Base-by-base conservation (phyloP, 2,113 vertebrate genomes). In the Xyliphius kryptos region DNA sequence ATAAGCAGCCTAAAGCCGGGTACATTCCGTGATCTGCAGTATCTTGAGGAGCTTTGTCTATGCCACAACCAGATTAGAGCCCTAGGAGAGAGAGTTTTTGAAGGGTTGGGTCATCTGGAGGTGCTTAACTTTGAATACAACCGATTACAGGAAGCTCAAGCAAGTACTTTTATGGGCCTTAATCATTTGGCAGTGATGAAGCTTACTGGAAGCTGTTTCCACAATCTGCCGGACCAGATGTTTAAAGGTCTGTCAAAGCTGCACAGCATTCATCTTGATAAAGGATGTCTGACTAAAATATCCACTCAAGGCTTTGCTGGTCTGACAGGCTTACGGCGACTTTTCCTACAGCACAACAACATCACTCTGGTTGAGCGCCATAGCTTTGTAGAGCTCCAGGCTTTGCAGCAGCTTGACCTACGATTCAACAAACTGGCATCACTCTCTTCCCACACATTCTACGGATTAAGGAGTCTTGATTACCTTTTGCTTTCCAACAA, bases 211-310 rank as follows among this genome's bases (percentile, higher is more conserved):
- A 98, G 95, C 75, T 95, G 92, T 69, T 85, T 97, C 65, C 86
- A 71, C 9, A 79, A 46, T 47, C 82, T 97, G 5, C 89, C 93
- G 0, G 90, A 92, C 59, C 86, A 85, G 0, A 79, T 85, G n/a
- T 98, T 98, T 77, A 89, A 79, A 67, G 91, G 92, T 6, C 84
- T 94, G 15, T 70, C 82, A 56, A 91, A 83, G 68, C 77, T 98
- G 59, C 95, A 98, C 79, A 98, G 94, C 73, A 89, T 98, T 22
- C 96, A 98, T 74, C 79, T 98, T 68, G 94, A 95, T 70, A 83
- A 81, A 83, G 88, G 92, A 50, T 97, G 93, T 62, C 78, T 98
- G 2, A 70, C 82, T 55, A 89, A 77, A 71, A 69, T 98, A 66
- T 80, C 73, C 40, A 71, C 72, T 1, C 87, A 83, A 63, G 84